Evolutionary conservation across 2,888 invertebrate species (phyloP).

Genomic region (Dicyrtoma fusca): DNA sequence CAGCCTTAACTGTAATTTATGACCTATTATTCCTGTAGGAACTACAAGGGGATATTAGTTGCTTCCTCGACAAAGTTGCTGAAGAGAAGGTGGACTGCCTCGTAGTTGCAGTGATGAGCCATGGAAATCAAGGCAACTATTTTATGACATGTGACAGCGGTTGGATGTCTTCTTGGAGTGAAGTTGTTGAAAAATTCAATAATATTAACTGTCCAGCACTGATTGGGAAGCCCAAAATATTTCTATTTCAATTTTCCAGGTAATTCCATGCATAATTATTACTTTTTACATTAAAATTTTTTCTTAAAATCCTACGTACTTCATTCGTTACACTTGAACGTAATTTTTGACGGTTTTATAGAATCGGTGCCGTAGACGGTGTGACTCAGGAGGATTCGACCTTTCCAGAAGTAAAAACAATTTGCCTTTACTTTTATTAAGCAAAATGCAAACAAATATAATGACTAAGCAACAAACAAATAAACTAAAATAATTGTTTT

Average conservation of each 20-base stretch:
- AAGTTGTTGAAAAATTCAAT: slow-evolving; percentile 66
- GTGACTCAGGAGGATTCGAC: background rate
- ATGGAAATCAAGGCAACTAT: slow-evolving; percentile 31
- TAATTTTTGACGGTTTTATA: slow-evolving; percentile 2
- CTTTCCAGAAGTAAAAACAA: background rate
- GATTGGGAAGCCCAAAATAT: slow-evolving; percentile 70
- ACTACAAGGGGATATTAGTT: too few relatives aligned
- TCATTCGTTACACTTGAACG: too few relatives aligned
- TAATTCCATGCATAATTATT: too few relatives aligned
- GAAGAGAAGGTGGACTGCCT: slow-evolving; percentile 20
- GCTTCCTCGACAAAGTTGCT: too few relatives aligned
- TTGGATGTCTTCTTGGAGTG: background rate
- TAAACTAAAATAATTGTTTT: background rate
- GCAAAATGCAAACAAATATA: background rate
- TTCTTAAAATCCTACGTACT: too few relatives aligned
- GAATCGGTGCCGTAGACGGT: slow-evolving; percentile 19
- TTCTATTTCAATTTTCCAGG: slow-evolving; percentile 75
- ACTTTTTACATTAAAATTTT: too few relatives aligned
- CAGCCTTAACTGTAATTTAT: too few relatives aligned
- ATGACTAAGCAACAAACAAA: background rate
- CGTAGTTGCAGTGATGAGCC: slow-evolving; percentile 38
- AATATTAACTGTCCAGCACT: slow-evolving; percentile 64
- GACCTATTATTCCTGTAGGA: too few relatives aligned
- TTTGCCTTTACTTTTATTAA: background rate
- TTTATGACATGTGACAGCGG: slow-evolving; percentile 31